These are phyloP conservation scores for Smutsia gigantea DNA, from an alignment of 2,797 vertebrate genomes.

Conservation along the genomic window DNA sequence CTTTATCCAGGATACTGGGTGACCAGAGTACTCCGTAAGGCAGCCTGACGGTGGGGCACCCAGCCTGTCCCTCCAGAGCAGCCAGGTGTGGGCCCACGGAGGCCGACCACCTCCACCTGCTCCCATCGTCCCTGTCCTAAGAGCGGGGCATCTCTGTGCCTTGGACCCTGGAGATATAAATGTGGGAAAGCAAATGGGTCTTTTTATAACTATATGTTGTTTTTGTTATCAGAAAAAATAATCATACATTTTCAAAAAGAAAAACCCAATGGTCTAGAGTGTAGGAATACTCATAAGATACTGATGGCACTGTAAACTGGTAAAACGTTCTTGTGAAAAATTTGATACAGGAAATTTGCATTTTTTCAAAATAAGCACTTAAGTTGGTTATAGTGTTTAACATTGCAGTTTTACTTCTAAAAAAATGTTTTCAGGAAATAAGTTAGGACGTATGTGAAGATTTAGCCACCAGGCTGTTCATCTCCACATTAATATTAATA, in stretches of 20 bases:
- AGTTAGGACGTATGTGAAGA: not conserved
- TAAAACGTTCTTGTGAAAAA: not conserved
- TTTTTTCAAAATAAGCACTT: not conserved
- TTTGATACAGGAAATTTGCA: not conserved
- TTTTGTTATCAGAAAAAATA: not conserved
- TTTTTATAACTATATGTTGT: not conserved
- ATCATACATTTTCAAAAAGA: not conserved
- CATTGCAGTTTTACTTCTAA: not conserved
- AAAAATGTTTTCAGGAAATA: not conserved
- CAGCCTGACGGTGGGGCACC: accelerated
- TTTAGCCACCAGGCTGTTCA: not conserved
- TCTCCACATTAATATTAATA: not conserved
- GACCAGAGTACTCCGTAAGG: not conserved
- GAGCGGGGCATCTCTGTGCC: not conserved
- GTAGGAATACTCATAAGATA: not conserved
- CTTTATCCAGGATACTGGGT: not conserved
- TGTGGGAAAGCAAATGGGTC: not conserved
- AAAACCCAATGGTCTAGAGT: not conserved
- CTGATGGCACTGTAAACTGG: accelerated
- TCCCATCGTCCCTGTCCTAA: accelerated
- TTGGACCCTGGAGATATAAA: not conserved
- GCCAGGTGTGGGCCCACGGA: accelerated
- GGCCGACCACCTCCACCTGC: not conserved
- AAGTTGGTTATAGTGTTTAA: not conserved
- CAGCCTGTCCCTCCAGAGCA: not conserved